Base-by-base conservation (phyloP, 2,888 invertebrate genomes). In the Heteropelma amictum region DNA sequence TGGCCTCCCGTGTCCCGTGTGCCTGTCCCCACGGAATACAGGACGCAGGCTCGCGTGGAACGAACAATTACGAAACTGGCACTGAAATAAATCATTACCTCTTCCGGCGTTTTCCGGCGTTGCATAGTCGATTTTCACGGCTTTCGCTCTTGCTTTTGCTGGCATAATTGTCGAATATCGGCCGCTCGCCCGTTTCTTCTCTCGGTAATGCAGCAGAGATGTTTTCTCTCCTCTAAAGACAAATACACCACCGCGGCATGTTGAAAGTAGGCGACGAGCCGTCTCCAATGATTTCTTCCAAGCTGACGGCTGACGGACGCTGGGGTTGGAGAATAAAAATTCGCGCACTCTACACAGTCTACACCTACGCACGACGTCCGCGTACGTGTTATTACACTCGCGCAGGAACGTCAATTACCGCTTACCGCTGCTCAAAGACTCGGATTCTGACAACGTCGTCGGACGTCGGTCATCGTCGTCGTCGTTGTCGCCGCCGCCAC, bases 131-230 rank as follows among this genome's bases (percentile, higher is more conserved):
- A 77, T 71, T 63, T 72, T 70, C 68, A 67, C 56, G 71, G 77
- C 54, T 79, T 67, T 54, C 65, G 63, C 72, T 77, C 58, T 70
- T 72, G 45, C 77, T 78, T 65, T 77, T 67, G 77, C 71, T 77
- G 74, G 78, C 79, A 79, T 79, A 79, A 79, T 79, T 79, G 33
- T 23, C 49, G 10, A 45, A 69, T 76, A 49, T 33, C 35, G 26
- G 35, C 72, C 65, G 26, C 42, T 68, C 61, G 17, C 30, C 53
- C 40, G 51, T 58, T 56, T 65, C 51, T 40, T 49, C 47, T 40
- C 33, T 47, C 17, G 53, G 21, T n/a, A n/a, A 38, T 5, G 23
- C 58, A 45, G 60, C 61, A 26, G 49, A 67, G 40, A 49, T 21
- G n/a, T 23, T 12, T 14, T 35, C 26, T 1, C n/a, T 7, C 14